These are phyloP conservation scores for Brevimyrus niger DNA, from an alignment of 2,113 vertebrate genomes.

Conservation along the genomic window DNA sequence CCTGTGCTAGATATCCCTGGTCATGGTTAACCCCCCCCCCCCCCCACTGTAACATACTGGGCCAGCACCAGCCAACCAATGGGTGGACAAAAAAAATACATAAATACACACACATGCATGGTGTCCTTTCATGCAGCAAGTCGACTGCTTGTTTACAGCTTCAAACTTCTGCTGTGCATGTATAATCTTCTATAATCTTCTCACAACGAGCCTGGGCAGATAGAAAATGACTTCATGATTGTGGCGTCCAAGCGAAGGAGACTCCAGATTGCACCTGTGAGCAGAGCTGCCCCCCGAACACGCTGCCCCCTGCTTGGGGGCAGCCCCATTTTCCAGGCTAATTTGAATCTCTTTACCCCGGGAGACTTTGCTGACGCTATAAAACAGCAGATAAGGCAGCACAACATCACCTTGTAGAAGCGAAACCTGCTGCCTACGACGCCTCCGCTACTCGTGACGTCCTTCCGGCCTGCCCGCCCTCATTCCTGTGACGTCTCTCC, in stretches of 20 bases:
- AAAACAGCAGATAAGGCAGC: background rate
- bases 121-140: background rate
- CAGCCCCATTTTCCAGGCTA: background rate
- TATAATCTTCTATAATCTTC: conserved; percentile 31
- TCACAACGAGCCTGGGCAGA: conserved; percentile 25
- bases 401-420: background rate
- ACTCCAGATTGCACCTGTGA: conserved; percentile 25
- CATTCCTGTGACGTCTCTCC: background rate
- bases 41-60: background rate
- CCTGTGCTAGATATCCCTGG: background rate
- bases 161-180: background rate
- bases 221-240: conserved; percentile 37
- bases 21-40: background rate
- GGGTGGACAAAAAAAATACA: background rate
- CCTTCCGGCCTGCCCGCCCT: background rate
- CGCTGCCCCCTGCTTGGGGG: background rate
- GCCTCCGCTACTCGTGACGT: background rate
- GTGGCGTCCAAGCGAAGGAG: conserved; percentile 9
- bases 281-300: conserved; percentile 25
- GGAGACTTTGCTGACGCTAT: background rate
- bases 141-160: too few species aligned
- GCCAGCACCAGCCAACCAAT: background rate
- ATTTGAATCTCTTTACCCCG: background rate
- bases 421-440: background rate
- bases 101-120: background rate